Evolutionary conservation across 2,888 invertebrate species (phyloP), one percentile per base, ranked within the genome.

Genomic region (Pterostichus niger): DNA sequence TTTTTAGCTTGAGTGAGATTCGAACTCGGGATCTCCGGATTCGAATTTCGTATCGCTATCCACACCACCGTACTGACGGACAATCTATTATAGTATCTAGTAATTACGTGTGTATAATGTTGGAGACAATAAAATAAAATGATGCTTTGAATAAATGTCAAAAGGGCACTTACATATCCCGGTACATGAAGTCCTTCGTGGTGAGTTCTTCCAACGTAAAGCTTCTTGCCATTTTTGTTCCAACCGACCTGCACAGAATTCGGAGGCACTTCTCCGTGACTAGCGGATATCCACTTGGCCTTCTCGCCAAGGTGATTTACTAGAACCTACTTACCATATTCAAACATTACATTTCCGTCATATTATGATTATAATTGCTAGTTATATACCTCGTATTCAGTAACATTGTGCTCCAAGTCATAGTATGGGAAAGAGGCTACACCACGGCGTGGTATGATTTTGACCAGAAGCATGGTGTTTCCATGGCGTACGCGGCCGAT

Each of bases 141-240:
- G n/a, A n/a, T n/a, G 35, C 35, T 35, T 5, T 5, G 3, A 5
- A 5, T 11, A 3, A 46, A 3, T 46, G n/a, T 46, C 9, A n/a
- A n/a, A n/a, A n/a, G n/a, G n/a, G n/a, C n/a, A n/a, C 59, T n/a
- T 75, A 75, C 75, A 49, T 75, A 17, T 13, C 75, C 75, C 7
- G 75, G 75, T 11, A 76, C 52, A 11, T 49, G 31, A 17, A 76
- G 24, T 10, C 54, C 54, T 11, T 76, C 49, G 24, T 76, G 75
- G 9, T 52, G 46, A 15, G 75, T 10, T 49, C 75, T 49, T 4
- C 75, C 75, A 10, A 76, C 49, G 11, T 49, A 76, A 7, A 76
- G 31, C 35, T 49, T 49, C n/a, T 31, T 24, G 6, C 75, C 75
- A 31, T 76, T 15, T 11, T 52, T 76, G 24, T 76, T 76, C 24